Conservation (phyloP, 2,113 vertebrate species). For the Gymnobelideus leadbeateri region DNA sequence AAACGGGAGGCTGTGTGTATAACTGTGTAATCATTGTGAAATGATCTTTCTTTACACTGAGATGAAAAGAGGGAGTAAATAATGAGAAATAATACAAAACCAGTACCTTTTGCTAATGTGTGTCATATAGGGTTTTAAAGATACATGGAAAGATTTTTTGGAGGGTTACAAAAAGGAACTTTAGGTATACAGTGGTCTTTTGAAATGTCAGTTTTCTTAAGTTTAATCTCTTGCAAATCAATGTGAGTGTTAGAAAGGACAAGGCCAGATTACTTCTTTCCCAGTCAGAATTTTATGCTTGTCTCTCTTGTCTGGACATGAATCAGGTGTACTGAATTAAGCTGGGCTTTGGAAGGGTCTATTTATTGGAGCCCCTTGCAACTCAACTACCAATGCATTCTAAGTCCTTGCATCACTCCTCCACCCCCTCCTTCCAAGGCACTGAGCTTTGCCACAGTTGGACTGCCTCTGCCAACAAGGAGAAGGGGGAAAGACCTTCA, state of each 20-base stretch:
- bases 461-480: constrained; percentile 51
- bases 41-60: neutral
- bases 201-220: neutral
- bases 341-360: constrained; percentile 30
- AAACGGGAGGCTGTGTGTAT: neutral
- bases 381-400: constrained; percentile 33
- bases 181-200: neutral
- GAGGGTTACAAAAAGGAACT: neutral
- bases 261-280: constrained; percentile 13
- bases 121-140: neutral
- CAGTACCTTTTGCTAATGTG: neutral
- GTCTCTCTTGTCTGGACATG: constrained; percentile 57
- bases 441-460: constrained; percentile 64
- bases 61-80: constrained; percentile 9
- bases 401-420: constrained; percentile 17
- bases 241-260: neutral
- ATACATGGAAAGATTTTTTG: neutral
- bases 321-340: constrained; percentile 42
- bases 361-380: constrained; percentile 26
- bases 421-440: neutral
- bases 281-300: constrained; percentile 47
- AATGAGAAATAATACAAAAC: neutral
- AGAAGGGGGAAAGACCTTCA: neutral
- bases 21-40: neutral
- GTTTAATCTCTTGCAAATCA: constrained; percentile 29